Conservation (phyloP, 2,113 vertebrate species). For the Bungarus multicinctus region DNA sequence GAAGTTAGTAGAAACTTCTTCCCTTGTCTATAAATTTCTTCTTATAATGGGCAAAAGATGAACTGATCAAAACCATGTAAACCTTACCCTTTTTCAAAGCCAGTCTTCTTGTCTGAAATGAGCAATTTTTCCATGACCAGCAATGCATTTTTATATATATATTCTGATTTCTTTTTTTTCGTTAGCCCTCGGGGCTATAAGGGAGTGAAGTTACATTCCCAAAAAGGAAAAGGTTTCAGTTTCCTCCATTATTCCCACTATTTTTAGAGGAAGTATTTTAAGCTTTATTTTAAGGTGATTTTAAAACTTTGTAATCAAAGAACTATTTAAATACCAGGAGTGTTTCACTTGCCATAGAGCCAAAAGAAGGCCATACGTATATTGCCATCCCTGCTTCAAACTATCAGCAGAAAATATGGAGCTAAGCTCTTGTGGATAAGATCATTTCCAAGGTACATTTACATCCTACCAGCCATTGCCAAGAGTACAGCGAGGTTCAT, state of each 20-base stretch:
- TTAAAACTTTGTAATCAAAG: background rate
- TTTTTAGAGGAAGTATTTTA: background rate
- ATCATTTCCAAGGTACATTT: background rate
- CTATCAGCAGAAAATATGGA: background rate
- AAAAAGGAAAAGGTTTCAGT: background rate
- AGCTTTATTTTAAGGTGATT: background rate
- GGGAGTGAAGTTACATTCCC: background rate
- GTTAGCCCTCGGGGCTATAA: background rate
- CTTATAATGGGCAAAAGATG: background rate
- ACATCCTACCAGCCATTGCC: background rate
- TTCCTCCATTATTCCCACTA: background rate
- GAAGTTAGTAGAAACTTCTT: background rate
- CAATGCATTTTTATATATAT: background rate
- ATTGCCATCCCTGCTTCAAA: background rate
- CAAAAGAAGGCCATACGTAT: background rate
- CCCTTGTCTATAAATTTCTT: background rate
- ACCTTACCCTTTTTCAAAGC: background rate
- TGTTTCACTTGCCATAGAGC: background rate
- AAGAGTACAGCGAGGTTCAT: background rate
- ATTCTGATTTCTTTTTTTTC: background rate
- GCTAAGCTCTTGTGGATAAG: background rate
- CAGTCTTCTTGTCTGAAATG: background rate
- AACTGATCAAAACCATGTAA: background rate
- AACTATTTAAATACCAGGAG: background rate
- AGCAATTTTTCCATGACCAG: background rate